A percentile compares a stretch with the other conserved stretches of the same genome.
These are phyloP conservation scores for Drosophila bocqueti DNA, from an alignment of 1,140 invertebrate species.

Conservation along the genomic window DNA sequence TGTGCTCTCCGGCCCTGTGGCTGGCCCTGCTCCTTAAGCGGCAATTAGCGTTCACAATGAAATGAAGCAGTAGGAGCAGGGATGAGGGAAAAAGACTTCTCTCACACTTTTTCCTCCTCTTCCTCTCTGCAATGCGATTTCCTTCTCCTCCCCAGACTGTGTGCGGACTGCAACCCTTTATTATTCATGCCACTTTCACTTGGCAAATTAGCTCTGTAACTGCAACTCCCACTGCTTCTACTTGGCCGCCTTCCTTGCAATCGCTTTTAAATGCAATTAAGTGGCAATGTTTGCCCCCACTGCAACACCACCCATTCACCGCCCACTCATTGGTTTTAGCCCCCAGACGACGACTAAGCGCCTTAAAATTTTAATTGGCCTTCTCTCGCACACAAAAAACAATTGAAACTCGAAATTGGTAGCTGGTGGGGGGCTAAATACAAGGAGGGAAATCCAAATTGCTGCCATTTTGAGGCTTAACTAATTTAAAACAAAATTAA, in stretches of 20 bases:
- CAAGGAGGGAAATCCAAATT: neutral
- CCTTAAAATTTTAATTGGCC: conserved; percentile 77
- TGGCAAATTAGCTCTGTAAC: conserved; percentile 75
- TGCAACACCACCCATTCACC: neutral
- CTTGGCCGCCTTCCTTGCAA: conserved; percentile 24
- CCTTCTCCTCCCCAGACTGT: neutral
- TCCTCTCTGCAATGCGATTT: conserved; percentile 14
- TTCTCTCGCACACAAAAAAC: conserved; percentile 41
- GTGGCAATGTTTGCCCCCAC: conserved; percentile 63
- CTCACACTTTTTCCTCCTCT: neutral
- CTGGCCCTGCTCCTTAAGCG: conserved; percentile 63
- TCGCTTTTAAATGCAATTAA: conserved; percentile 81
- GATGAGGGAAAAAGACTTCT: neutral
- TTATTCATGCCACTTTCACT: conserved; percentile 81
- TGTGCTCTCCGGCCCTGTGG: conserved; percentile 32
- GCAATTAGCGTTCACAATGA: conserved; percentile 77
- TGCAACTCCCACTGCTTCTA: conserved; percentile 44
- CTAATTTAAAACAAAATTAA: conserved; percentile 16
- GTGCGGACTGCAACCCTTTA: conserved; percentile 43
- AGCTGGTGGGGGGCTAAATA: neutral
- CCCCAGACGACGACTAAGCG: conserved; percentile 31
- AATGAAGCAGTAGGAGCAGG: conserved; percentile 11
- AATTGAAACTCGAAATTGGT: conserved; percentile 70
- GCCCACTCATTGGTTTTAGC: conserved; percentile 2
- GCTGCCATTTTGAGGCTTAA: conserved; percentile 35